Base-by-base conservation (phyloP, 2,888 invertebrate genomes). In the Philonicus albiceps region DNA sequence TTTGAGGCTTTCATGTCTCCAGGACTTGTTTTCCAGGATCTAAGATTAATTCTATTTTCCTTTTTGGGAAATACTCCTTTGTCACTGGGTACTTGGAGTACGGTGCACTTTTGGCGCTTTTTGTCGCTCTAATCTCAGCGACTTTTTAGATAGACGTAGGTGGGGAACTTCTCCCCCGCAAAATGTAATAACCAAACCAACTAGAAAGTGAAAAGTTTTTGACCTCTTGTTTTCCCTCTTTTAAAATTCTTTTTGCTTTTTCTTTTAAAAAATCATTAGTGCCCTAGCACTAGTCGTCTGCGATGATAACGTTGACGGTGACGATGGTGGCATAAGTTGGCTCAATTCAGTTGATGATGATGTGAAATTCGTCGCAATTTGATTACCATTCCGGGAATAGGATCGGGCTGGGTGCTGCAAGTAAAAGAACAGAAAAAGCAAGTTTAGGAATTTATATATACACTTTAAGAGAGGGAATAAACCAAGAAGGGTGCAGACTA, bases 341-440 rank as follows among this genome's bases (percentile, higher is more conserved):
- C 53, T 80, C 80, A 80, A 55, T 80, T 80, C 80, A 80, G 80
- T 80, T 80, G 80, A 43, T 53, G 80, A 80, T 80, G 80, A 80
- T 53, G 80, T 53, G 53, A 53, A 16, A 80, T 43, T 53, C 53
- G 53, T 80, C 53, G 80, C 53, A 80, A 49, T 80, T 53, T 80
- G n/a, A 53, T 8, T 80, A 31, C 30, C 80, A 80, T 80, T 37
- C 30, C 53, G 53, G 49, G 27, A 19, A 11, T 19, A n/a, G 27
- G 16, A 43, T 40, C 2, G 16, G 5, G 16, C 22, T 31, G 27
- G 64, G 11, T 11, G 22, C 80, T 80, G 49, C 4, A 80, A 80
- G 27, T 80, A 53, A 49, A 80, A 78, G 49, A 78, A 49, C 11
- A 43, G 5, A 49, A 53, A 31, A 53, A 80, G n/a, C 64, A 64